Conservation (phyloP, 2,888 invertebrate genomes). For the Hydraecia micacea region DNA sequence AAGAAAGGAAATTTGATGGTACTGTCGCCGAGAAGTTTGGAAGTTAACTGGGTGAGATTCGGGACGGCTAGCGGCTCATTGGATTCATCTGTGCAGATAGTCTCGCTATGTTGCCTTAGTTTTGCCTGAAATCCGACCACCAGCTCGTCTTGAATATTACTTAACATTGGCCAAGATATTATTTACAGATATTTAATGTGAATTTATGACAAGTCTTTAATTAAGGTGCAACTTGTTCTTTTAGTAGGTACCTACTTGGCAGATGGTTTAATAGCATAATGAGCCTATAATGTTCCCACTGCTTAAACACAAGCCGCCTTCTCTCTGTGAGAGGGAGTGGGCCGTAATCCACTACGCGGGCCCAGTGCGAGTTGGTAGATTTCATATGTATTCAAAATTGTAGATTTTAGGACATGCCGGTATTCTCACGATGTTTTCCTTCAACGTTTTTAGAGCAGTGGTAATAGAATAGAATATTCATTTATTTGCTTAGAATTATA, state of each 20-base stretch:
- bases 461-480: too few relatives aligned
- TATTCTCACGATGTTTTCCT: too few relatives aligned
- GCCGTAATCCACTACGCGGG: too few relatives aligned
- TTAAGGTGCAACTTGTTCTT: background rate
- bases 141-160: background rate
- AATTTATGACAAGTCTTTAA: background rate
- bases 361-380: too few relatives aligned
- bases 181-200: background rate
- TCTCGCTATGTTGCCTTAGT: background rate
- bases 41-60: constrained; percentile 11
- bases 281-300: background rate
- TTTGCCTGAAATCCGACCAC: background rate
- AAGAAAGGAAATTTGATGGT: constrained; percentile 54
- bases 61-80: constrained; percentile 1
- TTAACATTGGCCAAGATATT: background rate
- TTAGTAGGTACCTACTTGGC: background rate
- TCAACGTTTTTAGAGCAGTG: too few relatives aligned
- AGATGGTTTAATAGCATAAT: background rate
- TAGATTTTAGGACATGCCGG: too few relatives aligned
- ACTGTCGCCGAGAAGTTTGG: constrained; percentile 36
- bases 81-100: background rate
- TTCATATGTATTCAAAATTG: too few relatives aligned
- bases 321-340: too few relatives aligned
- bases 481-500: too few relatives aligned
- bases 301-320: background rate